Percentiles rank a stretch among this genome's conserved stretches.
Evolutionary conservation across 2,113 vertebrate species (phyloP).

Genomic region (Rousettus leschenaultii): DNA sequence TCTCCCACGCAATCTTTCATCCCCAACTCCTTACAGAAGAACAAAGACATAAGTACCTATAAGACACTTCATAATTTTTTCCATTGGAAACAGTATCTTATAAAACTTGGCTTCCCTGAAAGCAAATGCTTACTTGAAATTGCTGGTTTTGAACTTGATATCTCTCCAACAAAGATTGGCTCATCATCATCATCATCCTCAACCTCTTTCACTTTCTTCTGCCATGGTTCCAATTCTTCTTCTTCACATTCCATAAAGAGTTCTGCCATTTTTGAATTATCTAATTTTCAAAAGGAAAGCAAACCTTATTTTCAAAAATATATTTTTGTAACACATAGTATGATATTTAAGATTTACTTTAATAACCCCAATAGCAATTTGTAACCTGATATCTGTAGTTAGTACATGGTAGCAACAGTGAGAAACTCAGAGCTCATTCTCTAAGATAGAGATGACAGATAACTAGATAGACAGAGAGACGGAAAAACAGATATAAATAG

Average conservation of each 20-base stretch:
- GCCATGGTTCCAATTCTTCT: constrained; percentile 98
- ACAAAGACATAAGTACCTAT: background rate
- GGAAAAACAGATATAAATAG: background rate
- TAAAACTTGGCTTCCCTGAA: constrained; percentile 23
- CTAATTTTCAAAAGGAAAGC: constrained; percentile 48
- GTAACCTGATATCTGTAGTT: constrained; percentile 15
- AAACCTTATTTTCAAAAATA: constrained; percentile 42
- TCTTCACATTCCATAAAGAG: constrained; percentile 99
- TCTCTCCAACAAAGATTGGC: constrained; percentile 96
- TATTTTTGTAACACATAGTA: background rate
- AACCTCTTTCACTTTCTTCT: constrained; percentile 91
- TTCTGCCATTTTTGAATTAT: constrained; percentile 91
- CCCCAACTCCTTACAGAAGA: background rate
- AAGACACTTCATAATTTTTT: background rate
- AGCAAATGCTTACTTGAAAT: constrained; percentile 81
- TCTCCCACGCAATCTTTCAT: background rate
- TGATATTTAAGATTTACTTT: background rate
- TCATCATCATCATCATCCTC: constrained; percentile 90
- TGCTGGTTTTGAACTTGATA: constrained; percentile 88
- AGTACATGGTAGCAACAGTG: background rate
- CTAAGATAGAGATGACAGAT: background rate
- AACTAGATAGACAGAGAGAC: background rate
- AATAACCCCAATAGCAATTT: constrained; percentile 42
- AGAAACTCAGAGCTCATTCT: constrained; percentile 24
- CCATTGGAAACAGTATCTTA: background rate